Evolutionary conservation across 2,797 vertebrate species (phyloP), one percentile per base, ranked within the genome.

Genomic region (Syngnathus acus): DNA sequence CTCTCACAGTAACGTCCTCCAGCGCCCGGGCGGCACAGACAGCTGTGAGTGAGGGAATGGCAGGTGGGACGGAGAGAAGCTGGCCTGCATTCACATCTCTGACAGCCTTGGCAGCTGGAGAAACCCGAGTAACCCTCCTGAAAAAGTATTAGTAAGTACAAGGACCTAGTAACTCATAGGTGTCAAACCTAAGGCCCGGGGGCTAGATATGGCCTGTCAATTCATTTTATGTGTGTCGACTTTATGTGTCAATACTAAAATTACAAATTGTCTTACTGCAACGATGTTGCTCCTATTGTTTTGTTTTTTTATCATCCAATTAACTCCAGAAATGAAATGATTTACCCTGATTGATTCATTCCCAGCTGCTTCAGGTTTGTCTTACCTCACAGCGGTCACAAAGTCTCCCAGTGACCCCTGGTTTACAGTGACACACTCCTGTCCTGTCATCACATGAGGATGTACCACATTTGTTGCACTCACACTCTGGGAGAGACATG

Each of bases 351-450:
- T 55, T 11, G 2, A 26, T 32, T 23, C 43, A 23, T 21, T 62
- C 23, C 5, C n/a, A 16, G 60, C 13, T 45, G n/a, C 1, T 17
- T 13, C 9, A 8, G 32, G n/a, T 26, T n/a, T 14, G 5, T 58
- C 82, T 90, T 73, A 93, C 93, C 89, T 93, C 88, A 81, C 93
- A 94, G 43, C 83, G 89, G 80, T 93, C 92, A 72, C 93, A 94
- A 19, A 86, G 79, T 13, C 45, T 77, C 37, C 92, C 93, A 0
- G 86, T 89, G 58, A 93, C 90, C 1, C 93, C 93, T 0, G 91
- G 91, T 70, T 90, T 93, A 77, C 92, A 94, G 82, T 91, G 92
- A 78, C 93, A 94, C 70, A 90, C 88, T 60, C 92, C 93, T 0
- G 89, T 91, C 74, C 85, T 80, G 79, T 92, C 91, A 68, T 92